Base-by-base conservation (phyloP, 2,888 invertebrate species). In the Uropetala carovei region DNA sequence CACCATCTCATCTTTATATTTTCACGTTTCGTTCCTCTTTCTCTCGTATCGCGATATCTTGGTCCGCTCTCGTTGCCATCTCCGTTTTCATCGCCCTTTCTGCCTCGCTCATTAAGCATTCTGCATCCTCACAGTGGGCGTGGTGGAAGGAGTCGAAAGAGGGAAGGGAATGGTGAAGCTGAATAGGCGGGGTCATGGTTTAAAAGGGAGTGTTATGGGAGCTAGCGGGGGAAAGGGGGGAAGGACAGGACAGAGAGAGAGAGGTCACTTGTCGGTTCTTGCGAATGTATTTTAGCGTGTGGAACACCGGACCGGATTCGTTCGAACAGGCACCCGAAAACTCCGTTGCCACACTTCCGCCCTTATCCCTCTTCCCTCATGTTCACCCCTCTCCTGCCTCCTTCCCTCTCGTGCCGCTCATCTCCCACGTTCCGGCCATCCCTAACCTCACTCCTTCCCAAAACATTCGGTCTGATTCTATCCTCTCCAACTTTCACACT, bases 61-160 rank as follows among this genome's bases (percentile, higher is more conserved):
- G 43, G 43, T n/a, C 56, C 57, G 18, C 83, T 30, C 56, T 18
- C 56, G 57, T n/a, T 8, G 43, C 43, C 43, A 43, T 43, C 43
- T 43, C 43, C 5, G 43, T 18, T 14, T n/a, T n/a, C 64, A 18
- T 68, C n/a, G 11, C n/a, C 43, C 57, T 16, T 57, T 10, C 57
- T 43, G 30, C 82, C 43, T 82, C 14, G 30, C 83, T 83, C 83
- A 83, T 83, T 56, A 83, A 43, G 57, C 57, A 83, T 83, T 83
- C 83, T 57, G 83, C 56, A 83, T 83, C n/a, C 83, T 43, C 56
- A 43, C 57, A 43, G 83, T 83, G 83, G 83, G 83, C n/a, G 43
- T 57, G 10, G 43, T 83, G 83, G 83, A 56, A 57, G n/a, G 5
- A 10, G 57, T 43, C 43, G 43, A 43, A 43, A 43, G 5, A 5